Evolutionary conservation across 64 coral and sea anemone genomes (phyloP), one percentile per base, ranked within the genome.

Genomic region (Montipora cactus): DNA sequence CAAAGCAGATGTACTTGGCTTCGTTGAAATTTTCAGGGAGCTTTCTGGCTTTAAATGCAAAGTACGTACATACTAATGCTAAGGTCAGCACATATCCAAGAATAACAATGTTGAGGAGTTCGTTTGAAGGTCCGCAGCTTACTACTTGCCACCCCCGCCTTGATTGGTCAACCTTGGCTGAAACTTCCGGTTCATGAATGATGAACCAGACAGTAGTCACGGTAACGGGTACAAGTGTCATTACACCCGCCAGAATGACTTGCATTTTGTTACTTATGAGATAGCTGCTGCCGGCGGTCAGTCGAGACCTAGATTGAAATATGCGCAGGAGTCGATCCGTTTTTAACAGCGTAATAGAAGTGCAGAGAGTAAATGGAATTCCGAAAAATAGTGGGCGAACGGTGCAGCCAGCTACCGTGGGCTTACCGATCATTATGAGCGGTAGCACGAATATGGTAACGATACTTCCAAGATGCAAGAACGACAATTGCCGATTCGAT

Each of bases 21-120:
- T 99, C 97, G 84, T 99, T 99, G 70, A 99, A 99, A 44, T 95
- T 99, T 51, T 99, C 97, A 10, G 97, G 97, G 13, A 99, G 85
- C 16, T 81, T 92, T 79, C 97, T 93, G 13, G 97, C 97, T 76
- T 81, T 94, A 22, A 91, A 99, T 11, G 97, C 97, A 80, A 96
- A 95, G 79, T 92, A 96, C 0, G 95, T 99, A 16, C 94, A 99
- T 4, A 99, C 37, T 7, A 99, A 85, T 44, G 97, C 97, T 21
- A 99, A 50, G 2, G 89, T 68, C 14, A 99, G 79, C 44, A 99
- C 83, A 28, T 94, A 99, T 5, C 18, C 46, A 10, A 99, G 20
- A 53, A 96, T 79, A 5, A 94, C 66, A 14, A 94, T 70, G 20
- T 94, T 89, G 19, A 95, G 69, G 18, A 95, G 67, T 18, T 88